Conservation (phyloP, 1,140 invertebrate genomes). For the Drosophila novamexicana region DNA sequence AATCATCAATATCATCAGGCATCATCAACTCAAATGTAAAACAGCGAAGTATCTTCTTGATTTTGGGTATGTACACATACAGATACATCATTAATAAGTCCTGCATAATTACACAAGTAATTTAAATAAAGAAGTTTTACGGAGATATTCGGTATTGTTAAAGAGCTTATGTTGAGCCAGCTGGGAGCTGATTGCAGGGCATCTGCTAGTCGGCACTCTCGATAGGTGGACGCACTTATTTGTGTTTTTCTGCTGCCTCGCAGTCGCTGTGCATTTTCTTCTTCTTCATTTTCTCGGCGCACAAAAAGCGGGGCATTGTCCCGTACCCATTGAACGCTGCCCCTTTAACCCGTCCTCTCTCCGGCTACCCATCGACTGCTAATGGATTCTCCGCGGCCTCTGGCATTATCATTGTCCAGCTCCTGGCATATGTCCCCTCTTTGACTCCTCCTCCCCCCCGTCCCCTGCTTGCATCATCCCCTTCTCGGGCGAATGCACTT, state of each 20-base stretch:
- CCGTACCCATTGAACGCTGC: slow-evolving; percentile 33
- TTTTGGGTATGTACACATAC: no score
- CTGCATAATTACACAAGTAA: no score
- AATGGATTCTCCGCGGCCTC: slow-evolving; percentile 58
- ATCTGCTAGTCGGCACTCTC: not conserved
- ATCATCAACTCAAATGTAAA: no score
- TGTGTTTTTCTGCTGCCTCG: slow-evolving; percentile 14
- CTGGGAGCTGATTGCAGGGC: not conserved
- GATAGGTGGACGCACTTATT: not conserved
- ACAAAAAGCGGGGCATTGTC: slow-evolving; percentile 39
- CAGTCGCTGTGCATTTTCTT: slow-evolving; percentile 21
- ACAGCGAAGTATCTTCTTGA: no score
- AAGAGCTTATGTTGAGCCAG: no score
- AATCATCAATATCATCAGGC: no score
- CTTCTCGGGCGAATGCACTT: slow-evolving; percentile 72
- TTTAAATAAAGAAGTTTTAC: no score
- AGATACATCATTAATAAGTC: no score
- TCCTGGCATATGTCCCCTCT: slow-evolving; percentile 43
- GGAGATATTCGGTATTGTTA: no score
- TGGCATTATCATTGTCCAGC: slow-evolving; percentile 55
- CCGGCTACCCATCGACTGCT: slow-evolving; percentile 37
- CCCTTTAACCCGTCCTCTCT: slow-evolving; percentile 3
- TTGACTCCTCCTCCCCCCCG: slow-evolving; percentile 10
- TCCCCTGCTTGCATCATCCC: not conserved
- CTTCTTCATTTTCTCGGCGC: slow-evolving; percentile 3